Evolutionary conservation across 2,113 vertebrate species (phyloP).

Genomic region (Chrysochloris asiatica): DNA sequence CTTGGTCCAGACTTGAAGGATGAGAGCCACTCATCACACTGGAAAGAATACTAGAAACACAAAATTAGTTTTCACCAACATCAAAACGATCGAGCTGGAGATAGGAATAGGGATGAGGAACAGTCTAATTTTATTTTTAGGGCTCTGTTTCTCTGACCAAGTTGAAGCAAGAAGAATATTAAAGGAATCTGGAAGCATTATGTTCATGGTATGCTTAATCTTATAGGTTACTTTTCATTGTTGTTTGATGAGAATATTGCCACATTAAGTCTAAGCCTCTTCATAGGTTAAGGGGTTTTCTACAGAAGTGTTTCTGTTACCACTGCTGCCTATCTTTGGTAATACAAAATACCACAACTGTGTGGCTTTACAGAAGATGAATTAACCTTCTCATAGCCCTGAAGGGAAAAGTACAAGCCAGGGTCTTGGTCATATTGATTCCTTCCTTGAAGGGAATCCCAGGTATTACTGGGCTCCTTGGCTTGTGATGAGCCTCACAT

Average conservation of each 20-base stretch:
- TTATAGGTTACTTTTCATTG: constrained; percentile 61
- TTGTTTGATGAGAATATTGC: constrained; percentile 23
- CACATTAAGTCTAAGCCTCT: too few species aligned
- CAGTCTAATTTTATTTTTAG: constrained; percentile 48
- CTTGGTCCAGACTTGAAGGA: constrained; percentile 20
- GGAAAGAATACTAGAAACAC: constrained; percentile 53
- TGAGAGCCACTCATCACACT: constrained; percentile 36
- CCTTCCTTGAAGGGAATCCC: neutral
- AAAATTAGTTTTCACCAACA: constrained; percentile 42
- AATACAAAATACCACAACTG: neutral
- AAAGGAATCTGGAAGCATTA: constrained; percentile 47
- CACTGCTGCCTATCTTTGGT: neutral
- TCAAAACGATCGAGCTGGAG: constrained; percentile 56
- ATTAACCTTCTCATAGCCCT: neutral
- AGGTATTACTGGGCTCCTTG: neutral
- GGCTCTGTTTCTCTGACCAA: constrained; percentile 69
- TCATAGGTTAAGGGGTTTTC: neutral
- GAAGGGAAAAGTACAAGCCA: neutral
- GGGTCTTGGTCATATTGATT: neutral
- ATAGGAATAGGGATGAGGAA: constrained; percentile 18
- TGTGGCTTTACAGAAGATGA: neutral
- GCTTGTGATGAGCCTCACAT: neutral
- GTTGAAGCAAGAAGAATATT: constrained; percentile 31
- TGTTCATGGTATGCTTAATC: constrained; percentile 58
- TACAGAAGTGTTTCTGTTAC: neutral